Percentiles rank a stretch among this genome's conserved stretches.
Conservation (phyloP, 2,797 vertebrate genomes). For the Poecilia velifera region DNA sequence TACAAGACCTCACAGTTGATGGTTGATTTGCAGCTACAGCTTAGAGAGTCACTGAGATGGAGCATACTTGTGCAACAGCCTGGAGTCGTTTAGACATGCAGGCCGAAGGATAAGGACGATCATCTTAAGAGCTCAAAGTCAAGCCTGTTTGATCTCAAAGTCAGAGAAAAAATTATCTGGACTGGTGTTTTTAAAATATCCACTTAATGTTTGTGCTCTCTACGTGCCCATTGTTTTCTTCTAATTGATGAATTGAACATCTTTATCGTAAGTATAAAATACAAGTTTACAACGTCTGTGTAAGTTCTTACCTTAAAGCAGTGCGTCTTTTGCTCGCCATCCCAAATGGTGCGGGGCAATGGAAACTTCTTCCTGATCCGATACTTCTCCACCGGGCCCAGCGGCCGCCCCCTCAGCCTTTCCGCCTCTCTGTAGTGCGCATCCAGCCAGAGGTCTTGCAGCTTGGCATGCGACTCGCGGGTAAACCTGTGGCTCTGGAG, state of each 20-base stretch:
- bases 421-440: constrained; percentile 86
- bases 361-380: constrained; percentile 88
- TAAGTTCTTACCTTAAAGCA: constrained; percentile 82
- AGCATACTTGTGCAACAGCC: background rate
- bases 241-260: background rate
- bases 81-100: constrained; percentile 24
- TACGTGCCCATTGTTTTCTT: background rate
- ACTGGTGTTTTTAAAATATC: background rate
- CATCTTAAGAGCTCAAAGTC: constrained; percentile 61
- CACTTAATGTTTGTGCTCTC: background rate
- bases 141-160: constrained; percentile 15
- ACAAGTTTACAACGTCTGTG: background rate
- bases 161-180: constrained; percentile 23
- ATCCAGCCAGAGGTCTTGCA: constrained; percentile 85
- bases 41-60: background rate
- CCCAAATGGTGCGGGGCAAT: constrained; percentile 85
- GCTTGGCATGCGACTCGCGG: constrained; percentile 84
- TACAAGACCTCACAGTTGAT: background rate
- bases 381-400: constrained; percentile 86
- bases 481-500: constrained; percentile 84
- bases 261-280: too few relatives aligned
- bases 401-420: constrained; percentile 80
- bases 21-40: background rate
- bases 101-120: constrained; percentile 38
- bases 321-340: constrained; percentile 86